Percentiles rank a stretch among this genome's conserved stretches.
Evolutionary conservation across 2,113 vertebrate genomes (phyloP).

Genomic region (Elanoides forficatus): DNA sequence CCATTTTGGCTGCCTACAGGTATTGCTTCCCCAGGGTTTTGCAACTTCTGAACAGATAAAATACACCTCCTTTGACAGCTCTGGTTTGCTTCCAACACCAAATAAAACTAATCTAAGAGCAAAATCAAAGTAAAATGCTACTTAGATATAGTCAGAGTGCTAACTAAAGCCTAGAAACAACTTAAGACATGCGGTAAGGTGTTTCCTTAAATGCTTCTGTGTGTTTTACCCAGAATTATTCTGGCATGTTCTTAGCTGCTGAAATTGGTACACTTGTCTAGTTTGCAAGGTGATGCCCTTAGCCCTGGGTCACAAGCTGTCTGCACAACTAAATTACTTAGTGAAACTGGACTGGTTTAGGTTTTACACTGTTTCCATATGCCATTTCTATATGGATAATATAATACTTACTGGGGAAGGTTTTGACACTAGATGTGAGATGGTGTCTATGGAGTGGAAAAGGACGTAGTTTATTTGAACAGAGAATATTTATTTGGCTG

Average conservation of each 20-base stretch:
- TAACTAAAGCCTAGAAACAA: not conserved
- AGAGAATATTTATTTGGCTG: not conserved
- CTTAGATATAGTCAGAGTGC: not conserved
- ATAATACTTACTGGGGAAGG: not conserved
- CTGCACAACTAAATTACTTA: not conserved
- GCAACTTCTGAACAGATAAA: not conserved
- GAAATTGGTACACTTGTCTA: not conserved
- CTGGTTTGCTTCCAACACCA: too few relatives aligned
- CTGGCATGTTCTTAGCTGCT: not conserved
- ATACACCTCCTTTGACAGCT: not conserved
- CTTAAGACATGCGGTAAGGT: too few relatives aligned
- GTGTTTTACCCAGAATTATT: not conserved
- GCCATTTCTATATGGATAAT: not conserved
- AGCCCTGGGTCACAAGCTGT: not conserved
- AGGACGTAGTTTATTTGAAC: not conserved
- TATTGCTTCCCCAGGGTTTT: not conserved
- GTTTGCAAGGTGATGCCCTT: not conserved
- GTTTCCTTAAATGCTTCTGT: not conserved
- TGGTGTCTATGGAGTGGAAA: not conserved
- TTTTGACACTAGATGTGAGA: not conserved
- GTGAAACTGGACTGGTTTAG: not conserved
- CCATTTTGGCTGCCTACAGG: not conserved
- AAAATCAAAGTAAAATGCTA: not conserved
- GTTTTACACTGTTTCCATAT: not conserved
- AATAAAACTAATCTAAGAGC: too few relatives aligned